Evolutionary conservation across 2,797 vertebrate species (phyloP).

Genomic region (Eurystomus glaucurus): DNA sequence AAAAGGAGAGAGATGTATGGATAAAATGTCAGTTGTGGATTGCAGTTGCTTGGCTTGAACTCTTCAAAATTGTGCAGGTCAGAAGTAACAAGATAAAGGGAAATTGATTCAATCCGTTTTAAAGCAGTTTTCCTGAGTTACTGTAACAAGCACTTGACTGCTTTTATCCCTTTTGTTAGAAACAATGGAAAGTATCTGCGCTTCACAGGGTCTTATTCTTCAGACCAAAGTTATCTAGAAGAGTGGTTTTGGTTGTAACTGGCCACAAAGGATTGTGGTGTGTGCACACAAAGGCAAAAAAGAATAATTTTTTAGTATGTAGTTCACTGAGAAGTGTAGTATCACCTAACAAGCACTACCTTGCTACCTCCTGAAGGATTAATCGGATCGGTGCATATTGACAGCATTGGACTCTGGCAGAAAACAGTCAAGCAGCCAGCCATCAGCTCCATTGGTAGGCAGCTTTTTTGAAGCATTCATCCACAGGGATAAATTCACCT

Average conservation of each 20-base stretch:
- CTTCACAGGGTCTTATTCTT: conserved; percentile 29
- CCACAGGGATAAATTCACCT: conserved; percentile 1
- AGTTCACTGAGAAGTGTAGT: conserved; percentile 18
- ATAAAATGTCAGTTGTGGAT: neutral
- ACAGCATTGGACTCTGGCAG: conserved; percentile 24
- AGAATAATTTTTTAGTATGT: neutral
- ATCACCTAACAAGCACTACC: conserved; percentile 31
- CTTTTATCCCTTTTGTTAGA: conserved; percentile 23
- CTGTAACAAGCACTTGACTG: conserved; percentile 25
- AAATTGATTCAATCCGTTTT: conserved; percentile 56
- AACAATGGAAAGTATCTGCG: conserved; percentile 44
- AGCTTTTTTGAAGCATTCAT: conserved; percentile 10
- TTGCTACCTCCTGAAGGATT: conserved; percentile 36
- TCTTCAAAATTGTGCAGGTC: conserved; percentile 43
- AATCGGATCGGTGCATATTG: neutral
- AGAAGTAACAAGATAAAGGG: conserved; percentile 50
- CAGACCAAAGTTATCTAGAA: conserved; percentile 5
- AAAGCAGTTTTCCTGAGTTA: conserved; percentile 47
- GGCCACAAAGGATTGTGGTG: neutral
- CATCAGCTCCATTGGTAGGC: neutral
- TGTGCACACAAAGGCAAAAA: neutral
- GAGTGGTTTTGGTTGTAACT: conserved; percentile 36
- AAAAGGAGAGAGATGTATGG: neutral
- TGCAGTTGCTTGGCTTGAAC: neutral
- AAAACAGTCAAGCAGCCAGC: neutral